phyloP scores from a whole-genome alignment of 2,888 invertebrate genomes.

The Metellina segmentata region DNA sequence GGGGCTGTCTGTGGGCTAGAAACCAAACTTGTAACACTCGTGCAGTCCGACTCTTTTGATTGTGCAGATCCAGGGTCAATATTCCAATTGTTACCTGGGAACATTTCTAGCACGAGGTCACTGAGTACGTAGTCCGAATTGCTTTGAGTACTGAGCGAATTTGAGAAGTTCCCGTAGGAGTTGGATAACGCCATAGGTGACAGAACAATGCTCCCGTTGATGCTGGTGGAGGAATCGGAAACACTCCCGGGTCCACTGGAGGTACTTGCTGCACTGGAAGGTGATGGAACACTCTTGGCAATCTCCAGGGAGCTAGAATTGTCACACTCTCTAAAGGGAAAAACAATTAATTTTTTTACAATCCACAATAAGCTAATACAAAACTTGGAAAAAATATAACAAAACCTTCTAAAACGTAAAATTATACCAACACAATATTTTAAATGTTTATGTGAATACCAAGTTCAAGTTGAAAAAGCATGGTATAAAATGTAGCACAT shows the following conservation, averaged over 20 bases:
- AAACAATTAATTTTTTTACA: too few relatives aligned
- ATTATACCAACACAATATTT: too few relatives aligned
- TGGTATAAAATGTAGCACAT: too few relatives aligned
- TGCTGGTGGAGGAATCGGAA: slow-evolving; percentile 56
- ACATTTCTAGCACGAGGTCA: slow-evolving; percentile 77
- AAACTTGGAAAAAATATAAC: too few relatives aligned
- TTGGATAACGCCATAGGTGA: slow-evolving; percentile 44
- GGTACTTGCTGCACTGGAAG: slow-evolving; percentile 61
- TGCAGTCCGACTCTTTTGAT: slow-evolving; percentile 62
- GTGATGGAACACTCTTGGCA: slow-evolving; percentile 58
- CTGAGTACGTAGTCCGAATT: slow-evolving; percentile 57
- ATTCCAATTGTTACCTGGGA: slow-evolving; percentile 74
- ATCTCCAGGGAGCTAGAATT: slow-evolving; percentile 13
- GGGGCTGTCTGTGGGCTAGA: slow-evolving; percentile 67
- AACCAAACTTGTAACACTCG: slow-evolving; percentile 45
- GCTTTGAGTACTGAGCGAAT: slow-evolving; percentile 35
- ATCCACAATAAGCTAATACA: too few relatives aligned
- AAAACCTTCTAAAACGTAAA: too few relatives aligned
- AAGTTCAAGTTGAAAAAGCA: too few relatives aligned
- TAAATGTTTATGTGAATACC: too few relatives aligned
- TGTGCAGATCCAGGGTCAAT: slow-evolving; percentile 59
- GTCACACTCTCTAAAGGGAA: slow-evolving; percentile 52
- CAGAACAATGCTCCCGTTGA: slow-evolving; percentile 60
- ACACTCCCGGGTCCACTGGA: slow-evolving; percentile 64
- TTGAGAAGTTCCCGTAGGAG: slow-evolving; percentile 51